These are phyloP conservation scores for Gnathonemus echidnorhynchus DNA, from an alignment of 2,113 vertebrate species.

Conservation along the genomic window DNA sequence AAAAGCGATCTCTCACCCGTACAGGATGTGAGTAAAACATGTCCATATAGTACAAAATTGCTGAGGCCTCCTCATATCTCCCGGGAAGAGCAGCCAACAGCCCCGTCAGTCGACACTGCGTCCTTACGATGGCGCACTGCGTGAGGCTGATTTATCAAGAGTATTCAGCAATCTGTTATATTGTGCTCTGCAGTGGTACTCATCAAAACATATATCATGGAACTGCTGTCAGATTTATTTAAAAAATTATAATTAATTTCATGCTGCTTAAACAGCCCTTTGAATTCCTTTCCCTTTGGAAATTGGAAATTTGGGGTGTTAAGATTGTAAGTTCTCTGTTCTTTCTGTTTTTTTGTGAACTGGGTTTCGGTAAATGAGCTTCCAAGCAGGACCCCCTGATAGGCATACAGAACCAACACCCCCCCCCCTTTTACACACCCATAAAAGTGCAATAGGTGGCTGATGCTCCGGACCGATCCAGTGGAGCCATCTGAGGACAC, in stretches of 20 bases:
- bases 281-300: background rate
- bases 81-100: background rate
- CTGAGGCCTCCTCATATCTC: background rate
- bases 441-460: background rate
- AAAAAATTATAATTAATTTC: conserved; percentile 3
- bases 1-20: background rate
- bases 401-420: background rate
- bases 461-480: background rate
- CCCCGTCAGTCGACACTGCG: background rate
- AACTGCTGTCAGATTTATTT: background rate
- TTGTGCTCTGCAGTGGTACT: background rate
- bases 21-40: background rate
- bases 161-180: background rate
- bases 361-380: background rate
- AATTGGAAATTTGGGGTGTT: background rate
- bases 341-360: background rate
- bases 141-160: background rate
- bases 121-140: background rate
- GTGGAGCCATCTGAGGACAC: background rate
- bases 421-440: background rate
- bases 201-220: background rate
- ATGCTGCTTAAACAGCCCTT: background rate
- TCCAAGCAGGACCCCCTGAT: background rate
- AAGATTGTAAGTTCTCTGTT: background rate
- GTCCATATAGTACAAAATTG: background rate